A percentile compares a stretch with the other conserved stretches of the same genome.
Conservation (phyloP, 92 coral and sea anemone species). For the Palythoa grandis region DNA sequence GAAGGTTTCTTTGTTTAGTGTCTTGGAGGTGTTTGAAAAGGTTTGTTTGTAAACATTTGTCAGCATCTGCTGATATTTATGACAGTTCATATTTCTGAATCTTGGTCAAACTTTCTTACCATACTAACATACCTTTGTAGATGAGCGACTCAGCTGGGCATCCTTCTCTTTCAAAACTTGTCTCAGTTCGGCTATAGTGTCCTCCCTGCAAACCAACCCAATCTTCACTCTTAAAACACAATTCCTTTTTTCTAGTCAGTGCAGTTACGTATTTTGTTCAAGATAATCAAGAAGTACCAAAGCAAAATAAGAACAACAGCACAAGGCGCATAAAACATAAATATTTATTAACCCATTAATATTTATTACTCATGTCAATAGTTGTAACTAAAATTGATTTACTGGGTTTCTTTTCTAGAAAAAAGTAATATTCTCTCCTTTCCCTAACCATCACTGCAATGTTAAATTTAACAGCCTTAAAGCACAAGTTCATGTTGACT, state of each 20-base stretch:
- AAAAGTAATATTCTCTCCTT: neutral
- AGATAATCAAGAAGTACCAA: neutral
- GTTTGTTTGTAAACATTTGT: no score
- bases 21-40: no score
- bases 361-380: no score
- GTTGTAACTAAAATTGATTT: no score
- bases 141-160: slow-evolving; percentile 69
- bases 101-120: no score
- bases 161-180: slow-evolving; percentile 73
- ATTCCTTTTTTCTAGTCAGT: neutral
- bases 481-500: neutral
- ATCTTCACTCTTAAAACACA: neutral
- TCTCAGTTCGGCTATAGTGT: slow-evolving; percentile 74
- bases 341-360: neutral
- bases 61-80: no score
- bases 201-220: slow-evolving; percentile 62
- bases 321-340: neutral
- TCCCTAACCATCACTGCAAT: neutral
- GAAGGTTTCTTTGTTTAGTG: no score
- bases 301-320: neutral
- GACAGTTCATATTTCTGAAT: no score
- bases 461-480: neutral
- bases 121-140: slow-evolving; percentile 69
- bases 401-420: neutral
- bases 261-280: neutral